Conservation (phyloP, 2,888 invertebrate species). For the Cosmia trapezina region DNA sequence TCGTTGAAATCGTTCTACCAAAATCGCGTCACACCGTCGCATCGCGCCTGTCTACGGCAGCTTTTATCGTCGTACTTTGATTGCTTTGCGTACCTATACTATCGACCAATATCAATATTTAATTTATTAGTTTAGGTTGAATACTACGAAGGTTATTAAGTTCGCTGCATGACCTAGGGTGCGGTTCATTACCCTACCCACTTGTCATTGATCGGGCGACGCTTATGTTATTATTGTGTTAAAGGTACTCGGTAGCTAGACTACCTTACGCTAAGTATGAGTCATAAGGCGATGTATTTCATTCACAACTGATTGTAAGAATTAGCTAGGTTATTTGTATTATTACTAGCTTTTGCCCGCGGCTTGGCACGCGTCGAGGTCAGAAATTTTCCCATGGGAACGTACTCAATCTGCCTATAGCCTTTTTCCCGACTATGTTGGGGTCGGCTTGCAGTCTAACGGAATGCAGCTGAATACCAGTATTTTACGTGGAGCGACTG, state of each 20-base stretch:
- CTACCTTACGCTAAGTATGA: constrained; percentile 1
- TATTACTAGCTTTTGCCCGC: too few relatives aligned
- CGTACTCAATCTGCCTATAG: too few relatives aligned
- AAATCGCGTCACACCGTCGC: too few relatives aligned
- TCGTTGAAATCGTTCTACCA: too few relatives aligned
- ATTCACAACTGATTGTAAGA: constrained; percentile 5
- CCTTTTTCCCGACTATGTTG: too few relatives aligned
- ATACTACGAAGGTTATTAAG: constrained; percentile 28
- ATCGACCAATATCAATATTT: constrained; percentile 12
- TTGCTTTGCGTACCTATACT: constrained; percentile 9
- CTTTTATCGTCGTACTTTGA: not conserved
- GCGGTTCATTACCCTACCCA: constrained; percentile 40
- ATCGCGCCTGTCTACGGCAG: too few relatives aligned
- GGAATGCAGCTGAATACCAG: too few relatives aligned
- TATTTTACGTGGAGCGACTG: too few relatives aligned
- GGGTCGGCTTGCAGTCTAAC: too few relatives aligned
- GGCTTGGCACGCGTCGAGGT: too few relatives aligned
- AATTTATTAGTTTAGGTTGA: constrained; percentile 12
- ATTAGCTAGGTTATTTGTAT: constrained; percentile 14
- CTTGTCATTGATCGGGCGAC: constrained; percentile 49
- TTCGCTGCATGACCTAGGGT: constrained; percentile 17
- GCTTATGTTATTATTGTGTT: constrained; percentile 33
- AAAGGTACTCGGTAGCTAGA: constrained; percentile 20
- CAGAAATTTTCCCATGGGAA: too few relatives aligned
- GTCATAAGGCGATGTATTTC: constrained; percentile 10